Evolutionary conservation across 1,140 invertebrate species (phyloP).

Genomic region (Ostrea edulis): DNA sequence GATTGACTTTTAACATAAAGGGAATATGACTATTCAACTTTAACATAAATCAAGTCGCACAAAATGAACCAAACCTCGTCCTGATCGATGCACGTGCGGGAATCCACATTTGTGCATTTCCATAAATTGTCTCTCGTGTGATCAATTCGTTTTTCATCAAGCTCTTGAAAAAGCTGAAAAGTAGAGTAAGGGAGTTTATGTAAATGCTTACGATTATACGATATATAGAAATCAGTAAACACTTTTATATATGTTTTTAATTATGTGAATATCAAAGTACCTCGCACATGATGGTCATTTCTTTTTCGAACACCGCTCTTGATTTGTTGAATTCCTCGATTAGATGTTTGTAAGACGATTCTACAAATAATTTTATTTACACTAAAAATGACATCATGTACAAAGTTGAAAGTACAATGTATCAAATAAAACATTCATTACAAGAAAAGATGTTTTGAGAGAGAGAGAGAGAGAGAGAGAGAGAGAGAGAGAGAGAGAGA

Average conservation of each 20-base stretch:
- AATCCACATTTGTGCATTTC: constrained; percentile 53
- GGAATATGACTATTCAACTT: background rate
- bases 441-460: too few relatives aligned
- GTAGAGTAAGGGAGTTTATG: background rate
- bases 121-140: constrained; percentile 40
- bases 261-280: background rate
- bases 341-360: background rate
- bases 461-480: too few relatives aligned
- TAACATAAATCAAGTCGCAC: background rate
- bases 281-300: constrained; percentile 22
- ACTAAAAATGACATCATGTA: too few relatives aligned
- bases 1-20: too few relatives aligned
- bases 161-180: constrained; percentile 43
- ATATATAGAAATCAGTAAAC: background rate
- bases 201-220: background rate
- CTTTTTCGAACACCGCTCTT: background rate
- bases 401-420: too few relatives aligned
- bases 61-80: constrained; percentile 45
- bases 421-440: too few relatives aligned
- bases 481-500: too few relatives aligned
- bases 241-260: background rate
- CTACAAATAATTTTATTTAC: background rate
- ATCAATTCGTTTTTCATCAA: constrained; percentile 48
- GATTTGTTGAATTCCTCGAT: background rate
- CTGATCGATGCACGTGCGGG: constrained; percentile 46